Percentiles rank a stretch among this genome's conserved stretches.
phyloP scores from a whole-genome alignment of 1,140 invertebrate species.

The Drosophila busckii region DNA sequence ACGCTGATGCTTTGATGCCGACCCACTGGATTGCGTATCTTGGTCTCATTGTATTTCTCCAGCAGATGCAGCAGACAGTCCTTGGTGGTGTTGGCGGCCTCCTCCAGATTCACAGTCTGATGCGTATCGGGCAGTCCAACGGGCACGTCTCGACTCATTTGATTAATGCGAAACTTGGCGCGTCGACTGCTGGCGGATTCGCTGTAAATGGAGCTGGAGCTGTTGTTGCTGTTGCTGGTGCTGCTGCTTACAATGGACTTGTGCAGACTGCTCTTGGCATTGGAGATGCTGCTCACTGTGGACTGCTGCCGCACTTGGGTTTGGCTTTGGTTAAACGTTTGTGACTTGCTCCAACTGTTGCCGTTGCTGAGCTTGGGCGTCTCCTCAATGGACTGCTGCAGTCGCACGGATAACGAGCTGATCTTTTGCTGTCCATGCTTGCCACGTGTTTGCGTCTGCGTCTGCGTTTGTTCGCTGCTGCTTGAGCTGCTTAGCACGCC shows the following conservation, averaged over 20 bases:
- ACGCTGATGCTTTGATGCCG: slow-evolving; percentile 77
- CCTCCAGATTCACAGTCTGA: slow-evolving; percentile 81
- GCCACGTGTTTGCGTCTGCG: slow-evolving; percentile 22
- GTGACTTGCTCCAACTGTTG: slow-evolving; percentile 9
- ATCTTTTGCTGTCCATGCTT: slow-evolving; percentile 43
- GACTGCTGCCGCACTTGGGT: slow-evolving; percentile 34
- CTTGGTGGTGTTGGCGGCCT: slow-evolving; percentile 84
- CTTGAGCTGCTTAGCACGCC: slow-evolving; percentile 18
- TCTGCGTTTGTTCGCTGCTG: slow-evolving; percentile 32
- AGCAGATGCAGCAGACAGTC: slow-evolving; percentile 85
- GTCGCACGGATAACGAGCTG: slow-evolving; percentile 56
- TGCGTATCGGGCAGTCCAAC: slow-evolving; percentile 81
- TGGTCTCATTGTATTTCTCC: slow-evolving; percentile 85
- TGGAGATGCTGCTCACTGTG: slow-evolving; percentile 46
- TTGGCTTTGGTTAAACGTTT: no score
- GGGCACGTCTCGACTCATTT: slow-evolving; percentile 83
- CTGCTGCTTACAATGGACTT: slow-evolving; percentile 23
- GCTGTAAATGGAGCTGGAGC: not conserved
- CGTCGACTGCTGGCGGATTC: slow-evolving; percentile 75
- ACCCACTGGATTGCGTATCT: slow-evolving; percentile 59
- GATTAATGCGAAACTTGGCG: slow-evolving; percentile 82
- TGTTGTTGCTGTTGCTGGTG: slow-evolving; percentile 23
- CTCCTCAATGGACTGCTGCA: slow-evolving; percentile 76
- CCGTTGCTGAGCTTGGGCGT: slow-evolving; percentile 68
- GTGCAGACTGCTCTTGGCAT: slow-evolving; percentile 39